Conservation (phyloP, 2,888 invertebrate genomes). For the Cerceris ruficornis region DNA sequence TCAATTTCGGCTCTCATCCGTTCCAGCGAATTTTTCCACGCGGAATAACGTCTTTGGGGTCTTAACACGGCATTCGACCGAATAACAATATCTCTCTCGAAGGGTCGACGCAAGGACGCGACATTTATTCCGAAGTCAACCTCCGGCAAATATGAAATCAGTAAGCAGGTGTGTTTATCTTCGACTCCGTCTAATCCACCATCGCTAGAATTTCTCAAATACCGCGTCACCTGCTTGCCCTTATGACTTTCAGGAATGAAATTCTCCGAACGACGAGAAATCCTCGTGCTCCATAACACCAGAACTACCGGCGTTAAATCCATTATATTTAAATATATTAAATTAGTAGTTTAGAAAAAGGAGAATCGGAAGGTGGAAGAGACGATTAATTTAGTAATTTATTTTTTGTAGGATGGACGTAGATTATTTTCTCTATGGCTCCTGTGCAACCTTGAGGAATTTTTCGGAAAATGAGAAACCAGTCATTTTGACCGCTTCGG, state of each 20-base stretch:
- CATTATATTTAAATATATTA: no score
- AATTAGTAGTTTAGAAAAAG: no score
- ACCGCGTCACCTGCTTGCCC: neutral
- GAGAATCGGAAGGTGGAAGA: no score
- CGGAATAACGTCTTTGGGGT: slow-evolving; percentile 14
- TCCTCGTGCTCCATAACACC: no score
- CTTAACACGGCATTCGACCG: slow-evolving; percentile 8
- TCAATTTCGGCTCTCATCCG: no score
- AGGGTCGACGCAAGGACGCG: neutral
- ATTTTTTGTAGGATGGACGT: no score
- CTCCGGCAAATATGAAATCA: slow-evolving; percentile 30
- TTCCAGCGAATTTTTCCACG: slow-evolving; percentile 18
- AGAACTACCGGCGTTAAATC: no score
- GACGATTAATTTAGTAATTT: no score
- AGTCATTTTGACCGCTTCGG: no score
- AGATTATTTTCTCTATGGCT: no score
- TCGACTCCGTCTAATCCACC: slow-evolving; percentile 12
- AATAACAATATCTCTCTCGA: slow-evolving; percentile 2
- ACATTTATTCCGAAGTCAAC: slow-evolving; percentile 15
- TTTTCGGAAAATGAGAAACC: no score
- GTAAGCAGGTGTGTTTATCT: slow-evolving; percentile 45
- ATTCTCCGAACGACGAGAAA: neutral
- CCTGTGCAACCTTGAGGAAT: no score
- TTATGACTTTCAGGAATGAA: slow-evolving; percentile 17
- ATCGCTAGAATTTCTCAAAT: slow-evolving; percentile 21